A percentile compares a stretch with the other conserved stretches of the same genome.
phyloP scores from a whole-genome alignment of 2,797 vertebrate species.

The Coluber constrictor region DNA sequence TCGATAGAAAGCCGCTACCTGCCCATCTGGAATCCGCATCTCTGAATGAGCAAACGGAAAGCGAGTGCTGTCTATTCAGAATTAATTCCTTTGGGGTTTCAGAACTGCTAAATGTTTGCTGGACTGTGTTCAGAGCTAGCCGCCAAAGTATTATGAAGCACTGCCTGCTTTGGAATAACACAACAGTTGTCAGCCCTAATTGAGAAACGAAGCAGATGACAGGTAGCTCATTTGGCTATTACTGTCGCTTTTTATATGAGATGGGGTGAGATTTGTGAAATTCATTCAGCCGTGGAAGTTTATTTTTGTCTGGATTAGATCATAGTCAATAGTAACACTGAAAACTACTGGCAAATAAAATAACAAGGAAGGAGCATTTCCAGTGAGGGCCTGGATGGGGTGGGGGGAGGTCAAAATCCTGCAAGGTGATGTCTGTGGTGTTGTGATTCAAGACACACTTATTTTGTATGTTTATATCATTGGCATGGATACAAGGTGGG shows the following conservation, averaged over 20 bases:
- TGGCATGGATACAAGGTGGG: neutral
- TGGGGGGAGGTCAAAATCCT: neutral
- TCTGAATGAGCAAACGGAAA: neutral
- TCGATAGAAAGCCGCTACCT: neutral
- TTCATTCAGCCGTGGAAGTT: neutral
- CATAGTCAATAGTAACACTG: constrained; percentile 15
- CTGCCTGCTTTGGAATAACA: neutral
- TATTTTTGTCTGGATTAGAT: neutral
- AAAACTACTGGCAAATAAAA: constrained; percentile 40
- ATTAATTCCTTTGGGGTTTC: neutral
- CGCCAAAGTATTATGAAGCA: neutral
- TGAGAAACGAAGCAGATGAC: neutral
- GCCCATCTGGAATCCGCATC: neutral
- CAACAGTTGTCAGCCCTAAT: neutral
- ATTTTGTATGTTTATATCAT: neutral
- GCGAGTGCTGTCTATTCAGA: too few species aligned
- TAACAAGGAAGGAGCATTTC: neutral
- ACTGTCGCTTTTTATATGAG: neutral
- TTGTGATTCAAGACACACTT: neutral
- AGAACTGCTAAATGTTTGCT: neutral
- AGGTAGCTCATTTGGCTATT: constrained; percentile 11
- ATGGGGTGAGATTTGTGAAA: neutral
- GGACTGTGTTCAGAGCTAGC: neutral
- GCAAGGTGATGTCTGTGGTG: neutral
- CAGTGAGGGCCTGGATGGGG: neutral